These are phyloP conservation scores for Zeugodacus cucurbitae DNA, from an alignment of 1,140 invertebrate genomes.

Conservation along the genomic window DNA sequence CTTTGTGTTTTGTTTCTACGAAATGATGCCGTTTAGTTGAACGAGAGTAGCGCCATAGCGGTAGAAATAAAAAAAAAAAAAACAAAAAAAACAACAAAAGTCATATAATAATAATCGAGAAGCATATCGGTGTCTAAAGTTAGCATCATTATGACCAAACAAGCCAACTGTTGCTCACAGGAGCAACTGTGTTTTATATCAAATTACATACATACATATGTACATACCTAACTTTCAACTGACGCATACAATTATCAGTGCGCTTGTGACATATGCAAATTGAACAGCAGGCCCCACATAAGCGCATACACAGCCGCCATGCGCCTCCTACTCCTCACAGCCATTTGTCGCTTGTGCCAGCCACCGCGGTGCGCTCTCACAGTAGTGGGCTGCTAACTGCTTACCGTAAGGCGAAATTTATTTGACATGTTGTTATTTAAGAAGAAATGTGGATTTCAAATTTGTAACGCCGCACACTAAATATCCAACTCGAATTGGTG, in stretches of 20 bases:
- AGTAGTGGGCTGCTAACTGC: constrained; percentile 9
- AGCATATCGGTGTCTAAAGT: not conserved
- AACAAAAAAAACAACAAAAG: not conserved
- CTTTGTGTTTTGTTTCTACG: not conserved
- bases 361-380: not conserved
- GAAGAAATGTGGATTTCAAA: constrained; percentile 27
- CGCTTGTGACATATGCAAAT: not conserved
- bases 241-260: not conserved
- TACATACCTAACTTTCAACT: too few species aligned
- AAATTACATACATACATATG: not conserved
- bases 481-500: constrained; percentile 30
- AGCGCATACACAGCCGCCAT: not conserved
- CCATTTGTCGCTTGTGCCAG: not conserved
- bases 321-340: not conserved
- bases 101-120: not conserved
- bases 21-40: not conserved
- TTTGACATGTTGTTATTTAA: constrained; percentile 38
- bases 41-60: not conserved
- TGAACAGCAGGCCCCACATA: not conserved
- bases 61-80: not conserved
- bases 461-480: constrained; percentile 37
- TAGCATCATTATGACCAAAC: not conserved
- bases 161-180: not conserved
- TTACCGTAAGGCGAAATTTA: constrained; percentile 12
- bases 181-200: not conserved